Evolutionary conservation across 2,113 vertebrate species (phyloP).

Genomic region (Protomyctophum bolini): DNA sequence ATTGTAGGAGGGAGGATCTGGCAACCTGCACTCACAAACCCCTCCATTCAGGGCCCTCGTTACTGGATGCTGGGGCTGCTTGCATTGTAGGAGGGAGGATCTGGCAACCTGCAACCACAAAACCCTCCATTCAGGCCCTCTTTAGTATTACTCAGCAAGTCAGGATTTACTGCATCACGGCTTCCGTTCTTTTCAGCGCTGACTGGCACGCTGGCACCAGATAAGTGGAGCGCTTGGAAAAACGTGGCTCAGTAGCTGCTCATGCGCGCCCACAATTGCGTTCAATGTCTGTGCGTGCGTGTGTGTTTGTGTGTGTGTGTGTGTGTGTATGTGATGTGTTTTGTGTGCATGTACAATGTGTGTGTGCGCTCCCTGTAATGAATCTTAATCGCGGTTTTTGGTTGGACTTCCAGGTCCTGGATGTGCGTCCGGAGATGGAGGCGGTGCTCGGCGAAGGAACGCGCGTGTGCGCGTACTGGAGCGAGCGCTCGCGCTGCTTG

Average conservation of each 20-base stretch:
- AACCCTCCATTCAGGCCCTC: conserved; percentile 74
- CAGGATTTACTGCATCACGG: conserved; percentile 80
- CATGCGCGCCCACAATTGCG: conserved; percentile 56
- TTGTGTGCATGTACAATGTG: conserved; percentile 9
- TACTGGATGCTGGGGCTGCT: conserved; percentile 72
- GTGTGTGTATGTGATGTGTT: conserved; percentile 33
- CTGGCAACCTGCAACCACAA: conserved; percentile 81
- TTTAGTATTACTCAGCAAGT: conserved; percentile 83
- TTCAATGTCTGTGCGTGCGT: conserved; percentile 22
- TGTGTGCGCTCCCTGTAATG: conserved; percentile 56
- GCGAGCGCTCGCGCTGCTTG: conserved; percentile 92
- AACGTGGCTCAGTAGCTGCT: conserved; percentile 70
- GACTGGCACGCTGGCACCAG: conserved; percentile 80
- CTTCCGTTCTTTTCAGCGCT: conserved; percentile 79
- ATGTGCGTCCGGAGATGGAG: conserved; percentile 86
- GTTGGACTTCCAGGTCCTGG: conserved; percentile 84
- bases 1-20: conserved; percentile 77
- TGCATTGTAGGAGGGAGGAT: conserved; percentile 76
- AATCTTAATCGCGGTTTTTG: conserved; percentile 66
- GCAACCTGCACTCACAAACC: conserved; percentile 80
- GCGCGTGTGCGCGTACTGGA: conserved; percentile 95
- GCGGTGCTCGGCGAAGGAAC: conserved; percentile 83
- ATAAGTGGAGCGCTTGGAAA: conserved; percentile 77
- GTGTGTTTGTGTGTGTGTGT: conserved; percentile 36
- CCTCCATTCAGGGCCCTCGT: conserved; percentile 73